A percentile compares a stretch with the other conserved stretches of the same genome.
Evolutionary conservation across 2,113 vertebrate species (phyloP).

Genomic region (Microtus pennsylvanicus): DNA sequence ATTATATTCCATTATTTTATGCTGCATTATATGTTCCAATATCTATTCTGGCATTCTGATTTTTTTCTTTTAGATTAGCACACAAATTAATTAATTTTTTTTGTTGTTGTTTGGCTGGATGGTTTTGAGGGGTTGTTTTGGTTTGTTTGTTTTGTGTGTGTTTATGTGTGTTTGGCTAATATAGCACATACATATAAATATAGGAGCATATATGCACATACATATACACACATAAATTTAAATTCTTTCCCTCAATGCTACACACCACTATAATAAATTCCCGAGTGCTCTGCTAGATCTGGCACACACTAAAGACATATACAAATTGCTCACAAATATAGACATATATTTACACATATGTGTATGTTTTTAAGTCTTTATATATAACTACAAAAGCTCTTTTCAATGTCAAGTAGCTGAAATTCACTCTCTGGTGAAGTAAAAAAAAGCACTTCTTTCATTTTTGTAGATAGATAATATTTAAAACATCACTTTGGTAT

Average conservation of each 20-base stretch:
- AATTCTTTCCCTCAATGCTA: not conserved
- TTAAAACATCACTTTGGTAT: not conserved
- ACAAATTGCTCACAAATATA: not conserved
- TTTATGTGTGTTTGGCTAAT: not conserved
- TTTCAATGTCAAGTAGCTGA: conserved; percentile 19
- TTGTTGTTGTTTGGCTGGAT: not conserved
- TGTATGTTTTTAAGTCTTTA: not conserved
- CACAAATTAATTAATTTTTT: not conserved
- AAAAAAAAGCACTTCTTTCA: not conserved
- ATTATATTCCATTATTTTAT: too few relatives aligned
- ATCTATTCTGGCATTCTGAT: not conserved
- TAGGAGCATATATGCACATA: not conserved
- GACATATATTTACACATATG: not conserved
- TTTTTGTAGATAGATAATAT: not conserved
- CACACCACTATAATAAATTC: not conserved
- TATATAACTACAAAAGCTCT: not conserved
- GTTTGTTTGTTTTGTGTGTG: not conserved
- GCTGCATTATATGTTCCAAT: not conserved
- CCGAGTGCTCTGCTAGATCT: not conserved
- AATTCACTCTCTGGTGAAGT: not conserved
- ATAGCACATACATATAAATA: not conserved
- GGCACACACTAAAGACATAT: not conserved
- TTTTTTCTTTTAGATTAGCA: conserved; percentile 20
- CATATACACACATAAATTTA: not conserved
- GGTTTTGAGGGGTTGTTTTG: not conserved